phyloP scores from a whole-genome alignment of 1,140 invertebrate species.

The Holcopasites calliopsidis region DNA sequence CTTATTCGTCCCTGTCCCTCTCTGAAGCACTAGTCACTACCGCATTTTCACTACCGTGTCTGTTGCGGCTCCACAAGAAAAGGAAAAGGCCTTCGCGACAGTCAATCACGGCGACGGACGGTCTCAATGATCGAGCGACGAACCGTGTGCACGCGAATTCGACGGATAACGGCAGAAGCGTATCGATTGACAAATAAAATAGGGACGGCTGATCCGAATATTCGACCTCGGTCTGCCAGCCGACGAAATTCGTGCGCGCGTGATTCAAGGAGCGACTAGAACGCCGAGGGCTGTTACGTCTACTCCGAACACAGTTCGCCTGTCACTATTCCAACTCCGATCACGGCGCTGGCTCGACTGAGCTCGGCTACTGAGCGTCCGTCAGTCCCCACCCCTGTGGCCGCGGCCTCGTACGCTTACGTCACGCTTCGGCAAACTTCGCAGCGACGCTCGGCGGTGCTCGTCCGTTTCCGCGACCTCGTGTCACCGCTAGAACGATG shows the following conservation, averaged over 20 bases:
- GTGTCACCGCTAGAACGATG: slow-evolving; percentile 50
- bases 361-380: slow-evolving; percentile 62
- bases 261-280: slow-evolving; percentile 32
- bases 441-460: background rate
- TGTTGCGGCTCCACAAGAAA: slow-evolving; percentile 24
- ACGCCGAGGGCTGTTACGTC: slow-evolving; percentile 21
- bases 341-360: slow-evolving; percentile 75
- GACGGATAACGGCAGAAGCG: background rate
- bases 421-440: slow-evolving; percentile 26
- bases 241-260: slow-evolving; percentile 41
- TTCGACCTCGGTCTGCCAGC: slow-evolving; percentile 8
- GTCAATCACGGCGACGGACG: slow-evolving; percentile 21
- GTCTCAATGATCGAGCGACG: slow-evolving; percentile 20
- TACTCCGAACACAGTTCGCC: slow-evolving; percentile 48
- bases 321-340: slow-evolving; percentile 69
- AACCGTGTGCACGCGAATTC: slow-evolving; percentile 1
- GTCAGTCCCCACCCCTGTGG: slow-evolving; percentile 40
- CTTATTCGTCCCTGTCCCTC: slow-evolving; percentile 20
- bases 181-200: background rate
- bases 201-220: background rate
- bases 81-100: slow-evolving; percentile 14
- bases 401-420: slow-evolving; percentile 47
- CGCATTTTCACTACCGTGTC: slow-evolving; percentile 57
- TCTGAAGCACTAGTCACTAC: slow-evolving; percentile 55
- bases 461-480: slow-evolving; percentile 50